Evolutionary conservation across 2,888 invertebrate species (phyloP).

Genomic region (Campaea margaritaria): DNA sequence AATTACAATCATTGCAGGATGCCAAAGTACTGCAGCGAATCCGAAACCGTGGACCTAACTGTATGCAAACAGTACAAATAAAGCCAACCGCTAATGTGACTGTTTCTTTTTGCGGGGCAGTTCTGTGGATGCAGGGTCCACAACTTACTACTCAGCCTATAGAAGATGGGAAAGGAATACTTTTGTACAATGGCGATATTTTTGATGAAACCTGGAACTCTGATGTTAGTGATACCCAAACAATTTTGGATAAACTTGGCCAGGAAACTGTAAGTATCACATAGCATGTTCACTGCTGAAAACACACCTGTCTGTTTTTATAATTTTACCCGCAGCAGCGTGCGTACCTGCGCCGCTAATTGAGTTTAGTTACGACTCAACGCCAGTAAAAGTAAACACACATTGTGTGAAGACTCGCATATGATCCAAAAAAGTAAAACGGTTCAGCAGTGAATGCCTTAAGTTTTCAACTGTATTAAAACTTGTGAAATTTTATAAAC

Average conservation of each 20-base stretch:
- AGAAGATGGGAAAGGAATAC: slow-evolving; percentile 84
- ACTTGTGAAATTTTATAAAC: no score
- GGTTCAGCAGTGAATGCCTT: no score
- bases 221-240: slow-evolving; percentile 80
- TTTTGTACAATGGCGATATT: slow-evolving; percentile 96
- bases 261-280: slow-evolving; percentile 46
- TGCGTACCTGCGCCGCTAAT: no score
- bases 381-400: no score
- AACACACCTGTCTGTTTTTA: no score
- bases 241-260: slow-evolving; percentile 72
- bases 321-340: no score
- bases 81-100: slow-evolving; percentile 43
- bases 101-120: slow-evolving; percentile 81
- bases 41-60: slow-evolving; percentile 86
- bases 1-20: slow-evolving; percentile 60
- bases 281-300: no score
- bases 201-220: slow-evolving; percentile 83
- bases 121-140: slow-evolving; percentile 94
- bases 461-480: no score
- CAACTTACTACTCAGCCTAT: slow-evolving; percentile 88
- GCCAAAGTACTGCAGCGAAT: slow-evolving; percentile 68
- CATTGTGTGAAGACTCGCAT: no score
- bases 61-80: slow-evolving; percentile 51
- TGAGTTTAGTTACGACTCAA: no score
- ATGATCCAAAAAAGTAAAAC: no score